Conservation (phyloP, 2,797 vertebrate species). For the Sciurus carolinensis region DNA sequence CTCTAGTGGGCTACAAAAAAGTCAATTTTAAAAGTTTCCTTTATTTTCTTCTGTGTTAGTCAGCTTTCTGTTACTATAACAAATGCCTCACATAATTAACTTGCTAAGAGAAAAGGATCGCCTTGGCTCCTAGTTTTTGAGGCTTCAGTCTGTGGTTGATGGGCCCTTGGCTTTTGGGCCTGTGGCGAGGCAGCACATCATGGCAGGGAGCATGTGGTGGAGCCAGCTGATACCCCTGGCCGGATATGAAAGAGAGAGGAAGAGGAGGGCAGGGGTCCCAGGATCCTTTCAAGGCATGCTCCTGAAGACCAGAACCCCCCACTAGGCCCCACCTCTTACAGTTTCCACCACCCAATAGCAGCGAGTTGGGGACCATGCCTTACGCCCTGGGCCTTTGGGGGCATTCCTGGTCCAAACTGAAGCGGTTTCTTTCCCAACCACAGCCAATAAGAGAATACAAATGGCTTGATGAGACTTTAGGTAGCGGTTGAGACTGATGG, state of each 20-base stretch:
- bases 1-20: background rate
- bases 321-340: background rate
- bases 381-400: background rate
- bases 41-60: background rate
- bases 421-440: background rate
- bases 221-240: too few relatives aligned
- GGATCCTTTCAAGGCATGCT: too few relatives aligned
- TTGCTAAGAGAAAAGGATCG: too few relatives aligned
- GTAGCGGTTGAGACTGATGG: background rate
- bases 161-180: background rate
- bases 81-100: too few relatives aligned
- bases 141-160: background rate
- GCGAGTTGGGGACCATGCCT: background rate
- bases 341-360: background rate
- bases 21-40: background rate
- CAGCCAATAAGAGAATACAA: background rate
- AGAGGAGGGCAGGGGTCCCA: background rate
- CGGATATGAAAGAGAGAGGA: background rate
- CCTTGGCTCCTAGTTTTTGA: background rate
- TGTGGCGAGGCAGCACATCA: background rate
- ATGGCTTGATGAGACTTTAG: background rate
- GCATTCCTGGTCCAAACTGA: too few relatives aligned
- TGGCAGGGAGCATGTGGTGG: background rate
- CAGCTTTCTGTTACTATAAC: background rate
- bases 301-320: too few relatives aligned